Conservation (phyloP, 1,140 invertebrate genomes). For the Armadillidium nasatum region DNA sequence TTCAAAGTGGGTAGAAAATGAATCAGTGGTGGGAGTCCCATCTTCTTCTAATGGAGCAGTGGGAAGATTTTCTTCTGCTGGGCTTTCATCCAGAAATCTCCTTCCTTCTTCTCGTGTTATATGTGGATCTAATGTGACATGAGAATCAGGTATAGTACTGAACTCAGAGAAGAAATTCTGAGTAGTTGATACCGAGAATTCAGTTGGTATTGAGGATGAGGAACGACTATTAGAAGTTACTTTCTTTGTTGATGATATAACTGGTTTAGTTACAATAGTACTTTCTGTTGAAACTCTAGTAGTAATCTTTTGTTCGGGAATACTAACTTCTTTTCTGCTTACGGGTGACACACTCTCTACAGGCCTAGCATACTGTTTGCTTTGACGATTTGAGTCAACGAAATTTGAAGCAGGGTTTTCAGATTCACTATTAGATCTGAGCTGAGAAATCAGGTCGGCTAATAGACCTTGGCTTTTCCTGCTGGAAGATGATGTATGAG, state of each 20-base stretch:
- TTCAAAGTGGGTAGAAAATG: not conserved
- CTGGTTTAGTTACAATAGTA: not conserved
- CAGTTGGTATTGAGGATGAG: not conserved
- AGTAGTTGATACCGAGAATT: not conserved
- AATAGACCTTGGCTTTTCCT: not conserved
- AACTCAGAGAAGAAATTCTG: not conserved
- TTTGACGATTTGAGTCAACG: not conserved
- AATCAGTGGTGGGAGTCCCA: not conserved
- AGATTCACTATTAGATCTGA: not conserved
- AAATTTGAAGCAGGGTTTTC: not conserved
- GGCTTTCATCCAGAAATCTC: not conserved
- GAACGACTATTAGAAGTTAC: not conserved
- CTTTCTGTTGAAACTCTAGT: not conserved
- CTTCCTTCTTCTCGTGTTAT: not conserved
- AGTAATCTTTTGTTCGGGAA: not conserved
- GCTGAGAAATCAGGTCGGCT: not conserved
- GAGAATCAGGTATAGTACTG: not conserved
- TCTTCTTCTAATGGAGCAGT: not conserved
- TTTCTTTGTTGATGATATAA: not conserved
- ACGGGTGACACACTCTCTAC: not conserved
- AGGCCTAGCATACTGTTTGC: not conserved
- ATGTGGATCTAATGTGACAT: not conserved
- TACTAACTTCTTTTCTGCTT: not conserved
- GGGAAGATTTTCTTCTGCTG: not conserved
- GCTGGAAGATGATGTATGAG: not conserved